A percentile compares a stretch with the other conserved stretches of the same genome.
Evolutionary conservation across 2,113 vertebrate species (phyloP).

Genomic region (Hippotragus niger): DNA sequence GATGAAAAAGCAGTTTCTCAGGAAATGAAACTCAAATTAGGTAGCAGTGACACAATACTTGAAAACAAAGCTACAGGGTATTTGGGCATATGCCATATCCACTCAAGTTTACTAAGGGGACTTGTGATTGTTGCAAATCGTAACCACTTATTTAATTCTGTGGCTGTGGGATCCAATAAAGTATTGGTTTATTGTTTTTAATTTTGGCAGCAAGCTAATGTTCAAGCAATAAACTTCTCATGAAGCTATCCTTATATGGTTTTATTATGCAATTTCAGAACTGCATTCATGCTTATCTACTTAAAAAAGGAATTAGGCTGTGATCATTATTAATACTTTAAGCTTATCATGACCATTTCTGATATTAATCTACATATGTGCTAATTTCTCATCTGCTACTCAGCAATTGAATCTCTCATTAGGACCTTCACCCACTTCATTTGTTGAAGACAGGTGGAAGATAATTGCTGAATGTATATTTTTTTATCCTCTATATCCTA

Average conservation of each 20-base stretch:
- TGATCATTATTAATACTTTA: slow-evolving; percentile 63
- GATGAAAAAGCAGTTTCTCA: neutral
- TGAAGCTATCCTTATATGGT: neutral
- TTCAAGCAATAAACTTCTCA: neutral
- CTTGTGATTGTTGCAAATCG: neutral
- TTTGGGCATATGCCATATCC: neutral
- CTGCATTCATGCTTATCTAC: neutral
- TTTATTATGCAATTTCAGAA: slow-evolving; percentile 24
- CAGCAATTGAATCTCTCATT: slow-evolving; percentile 59
- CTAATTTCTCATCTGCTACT: slow-evolving; percentile 73
- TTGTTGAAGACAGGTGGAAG: slow-evolving; percentile 72
- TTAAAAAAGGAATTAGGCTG: slow-evolving; percentile 34
- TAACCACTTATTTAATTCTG: neutral
- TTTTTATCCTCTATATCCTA: slow-evolving; percentile 68
- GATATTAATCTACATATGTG: slow-evolving; percentile 72
- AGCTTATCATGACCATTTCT: slow-evolving; percentile 68
- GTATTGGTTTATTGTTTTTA: neutral
- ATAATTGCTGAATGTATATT: slow-evolving; percentile 60
- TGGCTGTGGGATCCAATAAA: neutral
- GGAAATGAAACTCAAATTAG: neutral
- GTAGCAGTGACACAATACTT: neutral
- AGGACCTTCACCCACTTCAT: slow-evolving; percentile 61
- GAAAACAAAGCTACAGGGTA: neutral
- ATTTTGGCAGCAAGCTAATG: neutral
- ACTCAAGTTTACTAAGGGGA: neutral